These are phyloP conservation scores for Melangyna quadrimaculata DNA, from an alignment of 2,888 invertebrate genomes.

Conservation along the genomic window DNA sequence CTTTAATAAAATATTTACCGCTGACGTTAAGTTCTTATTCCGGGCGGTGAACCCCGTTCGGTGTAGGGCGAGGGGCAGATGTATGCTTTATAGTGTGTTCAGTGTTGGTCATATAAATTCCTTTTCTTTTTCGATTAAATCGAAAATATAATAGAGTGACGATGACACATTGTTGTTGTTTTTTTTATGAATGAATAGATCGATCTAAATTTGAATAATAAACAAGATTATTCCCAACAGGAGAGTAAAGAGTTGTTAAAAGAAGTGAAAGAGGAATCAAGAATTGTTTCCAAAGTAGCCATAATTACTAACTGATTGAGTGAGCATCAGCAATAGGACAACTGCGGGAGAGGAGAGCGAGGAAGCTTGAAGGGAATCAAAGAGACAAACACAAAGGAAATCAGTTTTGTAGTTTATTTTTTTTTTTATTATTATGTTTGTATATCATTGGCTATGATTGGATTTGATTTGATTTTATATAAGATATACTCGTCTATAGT, in stretches of 20 bases:
- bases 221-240: slow-evolving; percentile 48
- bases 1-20: slow-evolving; percentile 63
- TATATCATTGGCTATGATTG: slow-evolving; percentile 47
- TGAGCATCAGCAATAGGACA: slow-evolving; percentile 23
- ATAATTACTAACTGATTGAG: slow-evolving; percentile 70
- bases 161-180: slow-evolving; percentile 69
- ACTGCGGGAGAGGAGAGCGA: background rate
- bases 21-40: slow-evolving; percentile 28
- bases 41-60: background rate
- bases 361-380: background rate
- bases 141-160: slow-evolving; percentile 68
- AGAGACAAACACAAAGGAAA: slow-evolving; percentile 51
- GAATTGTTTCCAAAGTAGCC: slow-evolving; percentile 44
- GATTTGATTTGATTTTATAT: slow-evolving; percentile 54
- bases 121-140: slow-evolving; percentile 65
- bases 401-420: slow-evolving; percentile 15
- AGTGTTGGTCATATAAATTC: slow-evolving; percentile 61
- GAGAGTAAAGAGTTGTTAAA: background rate
- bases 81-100: background rate
- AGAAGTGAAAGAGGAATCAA: slow-evolving; percentile 26
- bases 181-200: slow-evolving; percentile 62
- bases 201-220: slow-evolving; percentile 67
- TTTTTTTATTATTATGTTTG: slow-evolving; percentile 9
- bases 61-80: background rate
- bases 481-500: slow-evolving; percentile 28